These are phyloP conservation scores for Gerris lacustris DNA, from an alignment of 2,888 invertebrate species.

Conservation along the genomic window DNA sequence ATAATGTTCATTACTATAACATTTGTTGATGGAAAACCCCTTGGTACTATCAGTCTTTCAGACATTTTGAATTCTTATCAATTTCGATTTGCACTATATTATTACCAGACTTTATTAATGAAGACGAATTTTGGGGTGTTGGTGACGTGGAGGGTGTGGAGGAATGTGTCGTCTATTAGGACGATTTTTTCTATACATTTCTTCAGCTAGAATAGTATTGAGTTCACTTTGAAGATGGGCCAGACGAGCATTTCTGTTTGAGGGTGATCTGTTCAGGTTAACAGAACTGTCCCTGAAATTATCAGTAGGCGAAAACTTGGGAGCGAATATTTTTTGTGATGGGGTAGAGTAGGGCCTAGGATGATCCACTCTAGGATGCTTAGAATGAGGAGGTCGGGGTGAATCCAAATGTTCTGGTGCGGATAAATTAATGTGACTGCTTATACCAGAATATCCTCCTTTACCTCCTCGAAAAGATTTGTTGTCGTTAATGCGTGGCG, in stretches of 20 bases:
- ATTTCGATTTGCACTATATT: too few species aligned
- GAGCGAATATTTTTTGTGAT: neutral
- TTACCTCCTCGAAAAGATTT: neutral
- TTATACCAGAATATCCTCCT: neutral
- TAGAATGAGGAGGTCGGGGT: neutral
- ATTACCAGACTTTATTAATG: too few species aligned
- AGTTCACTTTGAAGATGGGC: constrained; percentile 19
- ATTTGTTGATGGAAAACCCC: too few species aligned
- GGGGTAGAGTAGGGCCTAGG: neutral
- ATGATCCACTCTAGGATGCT: neutral
- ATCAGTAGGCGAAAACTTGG: neutral
- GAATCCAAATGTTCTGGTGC: neutral
- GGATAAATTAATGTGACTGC: neutral
- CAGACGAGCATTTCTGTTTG: constrained; percentile 6
- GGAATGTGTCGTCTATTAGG: neutral
- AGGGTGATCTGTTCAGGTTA: neutral
- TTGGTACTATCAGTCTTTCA: too few species aligned
- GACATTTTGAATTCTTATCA: too few species aligned
- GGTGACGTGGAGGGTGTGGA: neutral
- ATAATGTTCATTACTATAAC: too few species aligned
- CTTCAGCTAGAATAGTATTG: constrained; percentile 24
- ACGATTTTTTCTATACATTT: constrained; percentile 24
- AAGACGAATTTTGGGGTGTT: too few species aligned
- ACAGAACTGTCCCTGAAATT: neutral
- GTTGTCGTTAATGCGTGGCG: neutral